Evolutionary conservation across 1,140 invertebrate genomes (phyloP), one percentile per base, ranked within the genome.

Genomic region (Eumaeus atala): DNA sequence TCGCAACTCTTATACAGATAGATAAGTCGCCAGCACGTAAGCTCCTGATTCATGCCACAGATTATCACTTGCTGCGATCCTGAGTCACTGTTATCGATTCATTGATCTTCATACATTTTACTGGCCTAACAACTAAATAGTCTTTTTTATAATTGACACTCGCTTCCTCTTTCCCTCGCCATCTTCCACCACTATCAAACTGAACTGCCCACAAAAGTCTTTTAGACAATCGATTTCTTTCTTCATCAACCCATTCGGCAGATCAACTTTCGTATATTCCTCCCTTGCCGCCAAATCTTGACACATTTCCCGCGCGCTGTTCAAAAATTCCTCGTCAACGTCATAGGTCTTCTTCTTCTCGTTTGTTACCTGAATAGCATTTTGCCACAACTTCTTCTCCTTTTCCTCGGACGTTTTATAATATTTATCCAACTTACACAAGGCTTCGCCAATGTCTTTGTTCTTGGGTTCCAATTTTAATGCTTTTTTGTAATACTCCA

Each of bases 381-480:
- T 78, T 58, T 76, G 73, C 79, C 83, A 86, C 51, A 86, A 66
- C 12, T 60, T 56, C 54, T 76, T 80, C 40, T 74, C 80, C n/a
- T 71, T 66, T 33, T 63, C 51, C 0, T 56, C 65, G 0, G 73
- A 70, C 7, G 59, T 62, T 67, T 74, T 73, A 47, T 64, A 56
- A 21, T 69, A 70, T 4, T 51, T 61, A 50, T 86, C 79, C 28
- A 89, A 64, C 44, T 77, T 66, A 0, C 76, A 68, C 35, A 89
- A 64, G n/a, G 84, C 77, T 53, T 81, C 71, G 0, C 81, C 74
- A 9, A 90, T 89, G 28, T 88, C 88, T 40, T 67, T 72, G 61
- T 89, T 89, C 51, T 79, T 78, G 0, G 89, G 88, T 56, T 87
- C 82, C 21, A 88, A 51, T 64, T 80, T 79, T 16, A 84, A 56